phyloP scores from a whole-genome alignment of 1,140 invertebrate species.

The Apis florea region DNA sequence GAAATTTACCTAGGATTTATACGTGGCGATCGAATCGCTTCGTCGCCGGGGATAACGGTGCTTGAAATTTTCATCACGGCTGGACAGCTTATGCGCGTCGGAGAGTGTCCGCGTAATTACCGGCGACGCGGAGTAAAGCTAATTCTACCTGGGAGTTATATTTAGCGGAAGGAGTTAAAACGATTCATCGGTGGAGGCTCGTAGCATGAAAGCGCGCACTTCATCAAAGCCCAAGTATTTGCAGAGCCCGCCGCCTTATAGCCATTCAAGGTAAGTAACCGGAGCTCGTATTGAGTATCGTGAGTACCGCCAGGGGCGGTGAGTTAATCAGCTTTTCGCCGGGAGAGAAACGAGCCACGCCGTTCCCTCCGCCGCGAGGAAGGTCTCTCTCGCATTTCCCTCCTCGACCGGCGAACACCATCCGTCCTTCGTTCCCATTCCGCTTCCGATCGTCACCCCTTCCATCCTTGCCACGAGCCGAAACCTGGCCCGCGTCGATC shows the following conservation, averaged over 20 bases:
- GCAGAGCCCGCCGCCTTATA: slow-evolving; percentile 43
- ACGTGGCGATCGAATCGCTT: background rate
- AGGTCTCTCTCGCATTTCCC: slow-evolving; percentile 1
- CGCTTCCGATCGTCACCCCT: background rate
- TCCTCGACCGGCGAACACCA: background rate
- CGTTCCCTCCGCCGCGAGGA: slow-evolving; percentile 44
- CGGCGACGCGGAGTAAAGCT: slow-evolving; percentile 47
- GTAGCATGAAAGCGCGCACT: slow-evolving; percentile 59
- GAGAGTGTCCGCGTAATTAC: slow-evolving; percentile 49
- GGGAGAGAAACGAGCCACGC: slow-evolving; percentile 21
- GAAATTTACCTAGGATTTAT: too few species aligned
- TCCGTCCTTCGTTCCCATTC: background rate
- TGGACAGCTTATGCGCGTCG: background rate
- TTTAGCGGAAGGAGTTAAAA: slow-evolving; percentile 57
- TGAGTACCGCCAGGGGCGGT: slow-evolving; percentile 51
- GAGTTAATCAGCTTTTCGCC: slow-evolving; percentile 60
- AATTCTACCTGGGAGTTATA: slow-evolving; percentile 42
- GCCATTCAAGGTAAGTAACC: slow-evolving; percentile 58
- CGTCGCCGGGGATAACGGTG: slow-evolving; percentile 3
- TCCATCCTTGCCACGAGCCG: background rate
- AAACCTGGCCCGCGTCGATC: too few species aligned
- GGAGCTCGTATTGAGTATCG: slow-evolving; percentile 61
- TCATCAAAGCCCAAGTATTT: slow-evolving; percentile 58
- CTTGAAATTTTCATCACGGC: background rate
- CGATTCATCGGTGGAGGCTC: slow-evolving; percentile 57